Evolutionary conservation across 1,140 invertebrate genomes (phyloP).

Genomic region (Luehdorfia chinensis): DNA sequence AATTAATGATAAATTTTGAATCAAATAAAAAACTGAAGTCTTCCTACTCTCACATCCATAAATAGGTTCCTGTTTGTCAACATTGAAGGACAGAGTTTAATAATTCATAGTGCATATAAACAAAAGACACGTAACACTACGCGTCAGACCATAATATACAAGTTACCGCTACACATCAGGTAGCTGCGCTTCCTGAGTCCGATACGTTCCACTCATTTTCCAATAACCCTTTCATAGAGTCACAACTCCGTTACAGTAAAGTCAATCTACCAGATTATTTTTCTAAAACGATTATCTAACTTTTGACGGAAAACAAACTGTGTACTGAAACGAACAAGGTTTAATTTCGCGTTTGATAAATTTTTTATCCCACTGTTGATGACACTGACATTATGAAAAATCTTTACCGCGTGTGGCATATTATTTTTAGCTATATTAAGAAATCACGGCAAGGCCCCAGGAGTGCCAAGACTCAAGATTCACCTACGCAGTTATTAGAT

Average conservation of each 20-base stretch:
- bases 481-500: constrained; percentile 28
- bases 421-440: constrained; percentile 55
- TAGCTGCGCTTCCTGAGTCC: constrained; percentile 26
- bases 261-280: background rate
- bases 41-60: too few species aligned
- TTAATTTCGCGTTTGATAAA: constrained; percentile 4
- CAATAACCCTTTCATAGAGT: constrained; percentile 33
- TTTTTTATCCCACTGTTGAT: constrained; percentile 6
- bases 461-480: constrained; percentile 31
- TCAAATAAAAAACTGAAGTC: too few species aligned
- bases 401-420: constrained; percentile 36
- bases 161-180: constrained; percentile 24
- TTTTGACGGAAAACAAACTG: too few species aligned
- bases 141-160: constrained; percentile 28
- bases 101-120: too few species aligned
- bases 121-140: constrained; percentile 33
- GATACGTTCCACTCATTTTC: constrained; percentile 29
- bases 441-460: constrained; percentile 48
- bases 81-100: too few species aligned
- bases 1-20: too few species aligned
- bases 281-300: background rate
- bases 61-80: too few species aligned
- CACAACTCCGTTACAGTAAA: constrained; percentile 15
- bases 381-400: constrained; percentile 24
- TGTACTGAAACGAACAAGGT: constrained; percentile 1